phyloP scores from a whole-genome alignment of 2,888 invertebrate species.

The Acanthoscelides obtectus region DNA sequence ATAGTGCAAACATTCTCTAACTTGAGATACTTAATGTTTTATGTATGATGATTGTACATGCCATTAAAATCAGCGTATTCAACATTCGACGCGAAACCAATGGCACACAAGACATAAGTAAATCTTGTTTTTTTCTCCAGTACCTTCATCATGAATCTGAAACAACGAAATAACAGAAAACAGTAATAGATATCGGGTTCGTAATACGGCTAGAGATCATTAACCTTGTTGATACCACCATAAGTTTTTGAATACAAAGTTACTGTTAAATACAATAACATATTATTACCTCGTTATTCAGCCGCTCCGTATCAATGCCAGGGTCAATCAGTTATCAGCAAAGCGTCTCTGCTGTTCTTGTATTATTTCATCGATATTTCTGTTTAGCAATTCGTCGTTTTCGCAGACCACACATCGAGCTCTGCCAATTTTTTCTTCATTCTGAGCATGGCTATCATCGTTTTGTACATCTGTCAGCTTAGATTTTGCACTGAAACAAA shows the following conservation, averaged over 20 bases:
- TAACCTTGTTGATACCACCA: too few species aligned
- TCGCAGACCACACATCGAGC: slow-evolving; percentile 22
- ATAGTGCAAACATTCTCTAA: too few species aligned
- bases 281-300: not conserved
- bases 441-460: slow-evolving; percentile 8
- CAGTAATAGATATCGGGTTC: too few species aligned
- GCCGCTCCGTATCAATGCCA: not conserved
- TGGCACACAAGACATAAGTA: too few species aligned
- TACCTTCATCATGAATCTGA: too few species aligned
- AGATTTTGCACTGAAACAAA: slow-evolving; percentile 17
- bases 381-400: slow-evolving; percentile 7
- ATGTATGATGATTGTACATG: too few species aligned
- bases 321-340: not conserved
- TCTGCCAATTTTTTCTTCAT: slow-evolving; percentile 15
- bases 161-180: too few species aligned
- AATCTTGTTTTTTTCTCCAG: too few species aligned
- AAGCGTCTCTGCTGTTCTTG: not conserved
- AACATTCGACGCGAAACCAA: too few species aligned
- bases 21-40: too few species aligned
- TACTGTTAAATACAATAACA: not conserved
- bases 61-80: too few species aligned
- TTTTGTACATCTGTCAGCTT: slow-evolving; percentile 9
- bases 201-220: too few species aligned
- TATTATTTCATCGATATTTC: slow-evolving; percentile 2
- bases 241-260: not conserved